Conservation (phyloP, 2,113 vertebrate genomes). For the Corydoras maculifer region DNA sequence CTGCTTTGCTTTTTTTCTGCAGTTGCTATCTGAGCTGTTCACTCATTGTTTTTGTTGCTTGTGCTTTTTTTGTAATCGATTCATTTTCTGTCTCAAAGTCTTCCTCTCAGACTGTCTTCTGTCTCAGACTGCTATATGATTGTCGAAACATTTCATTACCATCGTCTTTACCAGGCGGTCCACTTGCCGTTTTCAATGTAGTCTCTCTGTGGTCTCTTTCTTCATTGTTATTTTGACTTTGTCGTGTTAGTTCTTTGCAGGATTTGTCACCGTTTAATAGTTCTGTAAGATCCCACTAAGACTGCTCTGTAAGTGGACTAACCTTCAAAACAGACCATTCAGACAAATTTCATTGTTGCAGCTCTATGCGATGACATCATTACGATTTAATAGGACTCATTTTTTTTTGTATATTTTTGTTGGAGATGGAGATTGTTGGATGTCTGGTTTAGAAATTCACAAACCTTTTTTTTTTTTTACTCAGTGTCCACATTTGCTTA, state of each 20-base stretch:
- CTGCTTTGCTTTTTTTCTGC: constrained; percentile 20
- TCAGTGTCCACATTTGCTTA: no score
- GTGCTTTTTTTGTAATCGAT: constrained; percentile 15
- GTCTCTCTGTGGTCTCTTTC: not conserved
- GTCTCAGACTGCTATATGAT: constrained; percentile 4
- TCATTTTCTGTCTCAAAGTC: constrained; percentile 6
- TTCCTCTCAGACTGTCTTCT: not conserved
- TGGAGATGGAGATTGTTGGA: not conserved
- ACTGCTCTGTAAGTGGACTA: not conserved
- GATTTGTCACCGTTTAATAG: constrained; percentile 16
- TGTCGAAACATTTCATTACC: constrained; percentile 16
- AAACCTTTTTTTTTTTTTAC: no score
- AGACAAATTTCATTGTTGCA: not conserved
- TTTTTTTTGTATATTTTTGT: constrained; percentile 1
- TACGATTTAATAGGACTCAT: constrained; percentile 11
- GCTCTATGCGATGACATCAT: not conserved
- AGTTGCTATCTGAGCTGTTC: constrained; percentile 39
- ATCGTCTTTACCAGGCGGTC: constrained; percentile 8
- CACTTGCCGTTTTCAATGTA: not conserved
- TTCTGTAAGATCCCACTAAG: constrained; percentile 17
- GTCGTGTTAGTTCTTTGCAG: constrained; percentile 20
- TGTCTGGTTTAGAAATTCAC: no score
- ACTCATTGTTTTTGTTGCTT: constrained; percentile 37
- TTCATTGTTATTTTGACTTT: not conserved
- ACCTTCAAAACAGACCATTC: constrained; percentile 2